Evolutionary conservation across 1,140 invertebrate genomes (phyloP).

Genomic region (Thaumatotibia leucotreta): DNA sequence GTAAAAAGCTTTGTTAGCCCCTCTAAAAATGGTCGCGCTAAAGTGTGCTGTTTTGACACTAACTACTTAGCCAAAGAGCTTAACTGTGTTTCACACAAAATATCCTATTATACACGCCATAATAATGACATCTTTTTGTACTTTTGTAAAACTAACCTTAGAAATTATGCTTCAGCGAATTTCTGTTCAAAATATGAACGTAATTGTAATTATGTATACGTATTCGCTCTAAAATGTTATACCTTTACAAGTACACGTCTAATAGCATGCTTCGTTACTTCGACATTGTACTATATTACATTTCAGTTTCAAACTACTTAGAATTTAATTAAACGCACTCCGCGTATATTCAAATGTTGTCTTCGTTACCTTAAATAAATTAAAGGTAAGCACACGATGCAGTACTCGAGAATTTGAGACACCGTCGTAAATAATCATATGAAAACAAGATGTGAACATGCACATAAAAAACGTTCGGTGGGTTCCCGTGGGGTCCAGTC

Average conservation of each 20-base stretch:
- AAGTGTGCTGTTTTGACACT: not conserved
- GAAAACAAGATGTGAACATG: conserved; percentile 45
- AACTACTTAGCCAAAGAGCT: not conserved
- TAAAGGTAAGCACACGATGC: not conserved
- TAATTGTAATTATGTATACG: not conserved
- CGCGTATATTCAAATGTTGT: not conserved
- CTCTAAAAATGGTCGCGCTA: not conserved
- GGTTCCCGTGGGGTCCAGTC: conserved; percentile 53
- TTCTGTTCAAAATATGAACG: not conserved
- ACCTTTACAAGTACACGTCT: conserved; percentile 1
- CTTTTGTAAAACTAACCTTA: not conserved
- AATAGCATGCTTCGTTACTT: conserved; percentile 3
- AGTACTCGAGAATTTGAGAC: not conserved
- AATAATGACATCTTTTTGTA: not conserved
- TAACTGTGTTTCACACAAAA: not conserved
- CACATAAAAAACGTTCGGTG: conserved; percentile 46
- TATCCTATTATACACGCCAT: not conserved
- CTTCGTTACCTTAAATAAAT: conserved; percentile 6
- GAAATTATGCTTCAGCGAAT: not conserved
- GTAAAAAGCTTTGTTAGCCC: not conserved
- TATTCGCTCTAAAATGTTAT: not conserved
- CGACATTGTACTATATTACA: conserved; percentile 9
- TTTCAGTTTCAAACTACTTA: conserved; percentile 8
- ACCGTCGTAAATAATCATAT: conserved; percentile 53
- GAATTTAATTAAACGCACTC: conserved; percentile 11